Conservation (phyloP, 2,797 vertebrate species). For the Myiothlypis chrysogaster region DNA sequence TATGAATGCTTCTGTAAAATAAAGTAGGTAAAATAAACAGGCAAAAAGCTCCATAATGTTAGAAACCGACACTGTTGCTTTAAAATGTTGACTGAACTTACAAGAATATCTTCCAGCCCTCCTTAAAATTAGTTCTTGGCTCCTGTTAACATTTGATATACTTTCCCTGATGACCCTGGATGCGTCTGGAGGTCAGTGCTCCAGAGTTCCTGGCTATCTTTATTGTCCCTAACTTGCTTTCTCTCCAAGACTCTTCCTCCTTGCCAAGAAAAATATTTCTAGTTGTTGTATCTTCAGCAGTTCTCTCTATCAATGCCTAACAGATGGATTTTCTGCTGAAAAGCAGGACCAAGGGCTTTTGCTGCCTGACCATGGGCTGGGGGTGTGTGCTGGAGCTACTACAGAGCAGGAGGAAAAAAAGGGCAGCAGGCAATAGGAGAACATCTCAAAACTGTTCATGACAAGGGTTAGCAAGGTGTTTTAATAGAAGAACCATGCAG, state of each 20-base stretch:
- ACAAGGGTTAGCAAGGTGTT: background rate
- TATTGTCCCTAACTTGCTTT: constrained; percentile 39
- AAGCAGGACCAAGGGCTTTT: background rate
- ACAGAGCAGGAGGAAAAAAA: background rate
- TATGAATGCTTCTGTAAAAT: background rate
- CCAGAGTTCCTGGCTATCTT: constrained; percentile 47
- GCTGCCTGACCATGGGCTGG: background rate
- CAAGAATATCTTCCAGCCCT: background rate
- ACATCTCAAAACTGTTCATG: background rate
- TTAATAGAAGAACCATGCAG: background rate
- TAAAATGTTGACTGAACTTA: background rate
- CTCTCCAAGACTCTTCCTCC: constrained; percentile 1
- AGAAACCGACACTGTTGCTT: background rate
- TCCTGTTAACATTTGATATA: constrained; percentile 2
- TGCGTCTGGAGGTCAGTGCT: constrained; percentile 24
- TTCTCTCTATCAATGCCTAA: background rate
- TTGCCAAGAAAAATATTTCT: constrained; percentile 54
- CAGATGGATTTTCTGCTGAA: background rate
- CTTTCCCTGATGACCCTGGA: constrained; percentile 4
- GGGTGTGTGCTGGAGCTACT: background rate
- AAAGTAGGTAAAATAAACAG: background rate
- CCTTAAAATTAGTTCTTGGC: constrained; percentile 43
- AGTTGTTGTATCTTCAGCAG: background rate
- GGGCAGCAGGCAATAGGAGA: background rate
- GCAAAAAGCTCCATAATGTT: background rate